These are phyloP conservation scores for Myoxocephalus aenaeus DNA, from an alignment of 2,797 vertebrate genomes.

Conservation along the genomic window DNA sequence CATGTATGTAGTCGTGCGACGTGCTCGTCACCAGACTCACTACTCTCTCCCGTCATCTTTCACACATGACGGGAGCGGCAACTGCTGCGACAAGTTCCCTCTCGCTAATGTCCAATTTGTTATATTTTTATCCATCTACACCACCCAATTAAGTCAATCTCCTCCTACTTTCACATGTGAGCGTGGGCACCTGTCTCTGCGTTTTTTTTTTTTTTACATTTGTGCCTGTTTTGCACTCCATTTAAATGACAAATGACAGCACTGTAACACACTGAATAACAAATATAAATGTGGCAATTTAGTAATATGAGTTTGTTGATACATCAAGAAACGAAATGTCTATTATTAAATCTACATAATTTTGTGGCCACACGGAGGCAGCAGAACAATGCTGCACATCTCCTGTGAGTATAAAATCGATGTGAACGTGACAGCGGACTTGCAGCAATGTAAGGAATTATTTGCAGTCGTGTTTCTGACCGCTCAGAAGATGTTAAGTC, in stretches of 20 bases:
- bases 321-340: background rate
- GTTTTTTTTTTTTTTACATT: background rate
- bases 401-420: background rate
- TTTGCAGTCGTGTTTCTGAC: background rate
- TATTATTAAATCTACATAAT: background rate
- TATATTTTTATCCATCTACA: slow-evolving; percentile 40
- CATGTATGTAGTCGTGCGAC: slow-evolving; percentile 16
- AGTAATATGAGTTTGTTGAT: background rate
- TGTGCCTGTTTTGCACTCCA: background rate
- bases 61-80: slow-evolving; percentile 34
- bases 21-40: slow-evolving; percentile 15
- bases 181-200: background rate
- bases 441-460: background rate
- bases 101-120: slow-evolving; percentile 39
- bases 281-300: background rate
- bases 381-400: background rate
- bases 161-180: slow-evolving; percentile 22
- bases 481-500: no score
- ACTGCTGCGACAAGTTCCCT: slow-evolving; percentile 37
- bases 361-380: background rate
- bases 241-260: background rate
- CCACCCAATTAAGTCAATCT: slow-evolving; percentile 42
- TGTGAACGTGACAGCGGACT: background rate
- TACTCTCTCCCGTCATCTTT: slow-evolving; percentile 46
- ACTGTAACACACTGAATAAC: background rate